Evolutionary conservation across 2,888 invertebrate species (phyloP).

Genomic region (Azorinus chamasolen): DNA sequence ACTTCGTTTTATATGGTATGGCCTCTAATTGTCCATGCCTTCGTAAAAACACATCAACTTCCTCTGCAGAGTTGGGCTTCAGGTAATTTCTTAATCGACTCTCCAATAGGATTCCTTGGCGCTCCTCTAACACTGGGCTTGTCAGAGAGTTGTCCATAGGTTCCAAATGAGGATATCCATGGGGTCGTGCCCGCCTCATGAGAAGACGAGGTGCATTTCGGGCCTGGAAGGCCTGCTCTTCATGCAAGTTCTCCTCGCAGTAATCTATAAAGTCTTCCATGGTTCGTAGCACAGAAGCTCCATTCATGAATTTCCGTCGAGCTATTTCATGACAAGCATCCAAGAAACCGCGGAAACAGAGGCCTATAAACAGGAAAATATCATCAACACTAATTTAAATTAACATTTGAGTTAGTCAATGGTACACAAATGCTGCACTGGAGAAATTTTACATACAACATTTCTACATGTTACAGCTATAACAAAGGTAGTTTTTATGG

Average conservation of each 20-base stretch:
- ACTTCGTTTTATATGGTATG: slow-evolving; percentile 13
- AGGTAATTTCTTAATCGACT: slow-evolving; percentile 33
- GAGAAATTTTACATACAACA: no score
- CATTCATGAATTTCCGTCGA: slow-evolving; percentile 72
- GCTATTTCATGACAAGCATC: slow-evolving; percentile 83
- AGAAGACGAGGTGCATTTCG: slow-evolving; percentile 59
- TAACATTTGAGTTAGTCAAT: slow-evolving; percentile 1
- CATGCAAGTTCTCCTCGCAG: slow-evolving; percentile 74
- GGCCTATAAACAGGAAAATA: slow-evolving; percentile 71
- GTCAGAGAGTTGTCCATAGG: slow-evolving; percentile 39
- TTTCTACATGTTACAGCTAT: no score
- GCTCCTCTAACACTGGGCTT: slow-evolving; percentile 53
- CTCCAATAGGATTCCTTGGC: slow-evolving; percentile 45
- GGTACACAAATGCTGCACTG: no score
- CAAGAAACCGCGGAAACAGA: slow-evolving; percentile 83
- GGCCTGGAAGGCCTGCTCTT: slow-evolving; percentile 59
- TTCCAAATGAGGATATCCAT: slow-evolving; percentile 57
- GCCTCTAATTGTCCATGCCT: slow-evolving; percentile 45
- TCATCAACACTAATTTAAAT: background rate
- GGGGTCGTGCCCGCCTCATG: slow-evolving; percentile 55
- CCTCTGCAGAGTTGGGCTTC: slow-evolving; percentile 63
- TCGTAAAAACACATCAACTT: slow-evolving; percentile 64
- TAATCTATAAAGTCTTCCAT: slow-evolving; percentile 77
- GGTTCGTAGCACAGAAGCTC: slow-evolving; percentile 66
- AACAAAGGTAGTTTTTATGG: no score